Evolutionary conservation across 2,113 vertebrate species (phyloP).

Genomic region (Dinomys branickii): DNA sequence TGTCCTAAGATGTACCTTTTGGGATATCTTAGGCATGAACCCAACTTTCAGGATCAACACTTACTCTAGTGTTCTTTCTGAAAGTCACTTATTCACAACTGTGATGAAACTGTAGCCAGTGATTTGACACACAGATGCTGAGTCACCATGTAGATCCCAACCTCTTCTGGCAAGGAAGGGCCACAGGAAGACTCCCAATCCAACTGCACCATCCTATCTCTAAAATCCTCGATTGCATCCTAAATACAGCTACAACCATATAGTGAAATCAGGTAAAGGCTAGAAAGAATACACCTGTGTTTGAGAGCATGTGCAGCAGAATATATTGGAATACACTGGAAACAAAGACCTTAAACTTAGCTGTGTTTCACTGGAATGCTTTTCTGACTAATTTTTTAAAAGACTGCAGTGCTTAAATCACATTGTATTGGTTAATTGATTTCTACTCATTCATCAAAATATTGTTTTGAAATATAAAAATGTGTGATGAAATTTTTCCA

Average conservation of each 20-base stretch:
- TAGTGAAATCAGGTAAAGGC: neutral
- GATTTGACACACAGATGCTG: neutral
- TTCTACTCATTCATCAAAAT: slow-evolving; percentile 47
- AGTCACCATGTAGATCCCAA: neutral
- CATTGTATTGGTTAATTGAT: slow-evolving; percentile 36
- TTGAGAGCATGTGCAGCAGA: neutral
- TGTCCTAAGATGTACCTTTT: rapidly evolving
- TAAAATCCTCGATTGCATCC: neutral
- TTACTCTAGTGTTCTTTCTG: neutral
- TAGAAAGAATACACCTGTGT: neutral
- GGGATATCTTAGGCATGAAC: neutral
- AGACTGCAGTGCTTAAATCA: slow-evolving; percentile 39
- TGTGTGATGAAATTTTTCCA: neutral
- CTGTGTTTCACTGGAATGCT: neutral
- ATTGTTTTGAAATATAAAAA: slow-evolving; percentile 57
- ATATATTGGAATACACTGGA: neutral
- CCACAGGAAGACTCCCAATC: neutral
- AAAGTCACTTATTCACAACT: neutral
- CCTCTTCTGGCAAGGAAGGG: neutral
- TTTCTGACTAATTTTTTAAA: neutral
- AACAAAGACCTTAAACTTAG: neutral
- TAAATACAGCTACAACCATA: neutral
- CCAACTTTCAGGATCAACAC: neutral
- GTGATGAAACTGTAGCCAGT: neutral
- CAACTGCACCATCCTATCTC: neutral